Evolutionary conservation across 2,797 vertebrate genomes (phyloP).

Genomic region (Tragelaphus oryx): DNA sequence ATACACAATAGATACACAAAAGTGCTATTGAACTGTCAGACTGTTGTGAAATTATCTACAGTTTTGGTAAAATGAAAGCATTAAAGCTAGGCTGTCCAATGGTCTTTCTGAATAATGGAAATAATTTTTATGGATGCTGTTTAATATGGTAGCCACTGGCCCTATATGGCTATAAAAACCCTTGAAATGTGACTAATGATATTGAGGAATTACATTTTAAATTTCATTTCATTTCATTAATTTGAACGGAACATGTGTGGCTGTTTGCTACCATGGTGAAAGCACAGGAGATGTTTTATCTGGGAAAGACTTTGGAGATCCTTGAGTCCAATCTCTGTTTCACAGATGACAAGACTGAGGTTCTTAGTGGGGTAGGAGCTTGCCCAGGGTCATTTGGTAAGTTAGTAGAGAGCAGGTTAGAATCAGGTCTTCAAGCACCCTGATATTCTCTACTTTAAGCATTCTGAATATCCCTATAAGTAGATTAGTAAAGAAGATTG

Average conservation of each 20-base stretch:
- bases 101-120: neutral
- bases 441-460: neutral
- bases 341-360: neutral
- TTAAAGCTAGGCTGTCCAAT: fast-evolving
- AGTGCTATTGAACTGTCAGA: neutral
- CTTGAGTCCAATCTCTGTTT: neutral
- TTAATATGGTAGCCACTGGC: neutral
- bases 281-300: neutral
- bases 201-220: neutral
- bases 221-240: neutral
- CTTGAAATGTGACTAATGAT: neutral
- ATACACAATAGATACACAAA: neutral
- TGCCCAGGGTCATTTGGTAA: neutral
- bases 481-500: neutral
- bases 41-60: neutral
- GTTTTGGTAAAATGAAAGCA: neutral
- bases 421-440: neutral
- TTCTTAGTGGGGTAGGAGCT: neutral
- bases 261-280: neutral
- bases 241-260: neutral
- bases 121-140: neutral
- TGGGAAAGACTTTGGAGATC: neutral
- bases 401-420: neutral
- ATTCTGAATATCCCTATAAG: neutral
- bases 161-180: fast-evolving